phyloP scores from a whole-genome alignment of 2,888 invertebrate genomes.

The Ypsolopha sequella region DNA sequence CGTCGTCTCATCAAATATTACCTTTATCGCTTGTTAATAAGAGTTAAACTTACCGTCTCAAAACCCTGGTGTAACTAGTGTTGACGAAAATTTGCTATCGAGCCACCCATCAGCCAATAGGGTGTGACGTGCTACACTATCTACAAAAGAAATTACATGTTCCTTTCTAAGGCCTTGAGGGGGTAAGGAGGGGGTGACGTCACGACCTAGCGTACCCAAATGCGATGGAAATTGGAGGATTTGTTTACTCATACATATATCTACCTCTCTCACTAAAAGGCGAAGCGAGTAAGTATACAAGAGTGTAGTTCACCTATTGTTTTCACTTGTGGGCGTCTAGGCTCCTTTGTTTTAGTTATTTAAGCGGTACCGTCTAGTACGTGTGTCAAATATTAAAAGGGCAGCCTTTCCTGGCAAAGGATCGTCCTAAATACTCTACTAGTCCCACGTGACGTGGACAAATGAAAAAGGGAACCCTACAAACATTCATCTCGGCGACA shows the following conservation, averaged over 20 bases:
- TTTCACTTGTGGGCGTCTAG: slow-evolving; percentile 2
- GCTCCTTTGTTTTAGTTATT: slow-evolving; percentile 1
- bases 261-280: slow-evolving; percentile 71
- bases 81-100: slow-evolving; percentile 48
- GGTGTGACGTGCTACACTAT: slow-evolving; percentile 58
- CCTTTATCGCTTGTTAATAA: no score
- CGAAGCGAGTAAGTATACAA: slow-evolving; percentile 25
- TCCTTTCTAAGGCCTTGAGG: slow-evolving; percentile 31
- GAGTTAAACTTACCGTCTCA: no score
- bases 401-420: neutral
- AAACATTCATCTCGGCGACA: slow-evolving; percentile 13
- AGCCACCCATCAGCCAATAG: slow-evolving; percentile 41
- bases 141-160: slow-evolving; percentile 62
- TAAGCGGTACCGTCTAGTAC: slow-evolving; percentile 4
- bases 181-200: slow-evolving; percentile 34
- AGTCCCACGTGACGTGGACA: slow-evolving; percentile 9
- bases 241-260: slow-evolving; percentile 67
- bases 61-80: slow-evolving; percentile 15
- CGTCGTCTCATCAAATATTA: no score
- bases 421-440: slow-evolving; percentile 8
- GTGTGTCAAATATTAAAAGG: slow-evolving; percentile 5
- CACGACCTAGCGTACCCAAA: slow-evolving; percentile 51
- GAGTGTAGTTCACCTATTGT: slow-evolving; percentile 5
- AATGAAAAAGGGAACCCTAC: slow-evolving; percentile 13
- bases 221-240: slow-evolving; percentile 72